Conservation (phyloP, 1,140 invertebrate species). For the Drosophila arawakana region DNA sequence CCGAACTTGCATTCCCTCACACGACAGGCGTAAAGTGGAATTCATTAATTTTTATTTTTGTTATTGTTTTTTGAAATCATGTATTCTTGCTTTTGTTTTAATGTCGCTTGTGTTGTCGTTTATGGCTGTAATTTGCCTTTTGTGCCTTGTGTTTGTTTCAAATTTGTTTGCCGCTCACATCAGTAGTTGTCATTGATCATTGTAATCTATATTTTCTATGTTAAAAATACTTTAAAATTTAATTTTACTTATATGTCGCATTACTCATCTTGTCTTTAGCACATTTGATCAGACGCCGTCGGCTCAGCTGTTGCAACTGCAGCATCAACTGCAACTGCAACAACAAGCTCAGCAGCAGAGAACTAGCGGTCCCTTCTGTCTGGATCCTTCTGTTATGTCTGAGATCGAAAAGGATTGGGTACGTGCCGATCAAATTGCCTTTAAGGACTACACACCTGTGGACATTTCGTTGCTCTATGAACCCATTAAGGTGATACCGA, state of each 20-base stretch:
- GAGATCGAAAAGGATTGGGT: constrained; percentile 86
- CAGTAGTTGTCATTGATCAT: constrained; percentile 1
- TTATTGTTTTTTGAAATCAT: constrained; percentile 20
- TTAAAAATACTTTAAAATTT: not conserved
- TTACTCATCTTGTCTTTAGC: constrained; percentile 36
- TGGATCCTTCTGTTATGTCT: constrained; percentile 89
- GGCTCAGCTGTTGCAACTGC: constrained; percentile 59
- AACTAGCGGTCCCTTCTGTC: constrained; percentile 88
- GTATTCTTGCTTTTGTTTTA: constrained; percentile 5
- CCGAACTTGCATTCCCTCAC: constrained; percentile 60
- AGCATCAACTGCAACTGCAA: constrained; percentile 62
- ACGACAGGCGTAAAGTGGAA: constrained; percentile 82
- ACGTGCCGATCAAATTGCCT: constrained; percentile 74
- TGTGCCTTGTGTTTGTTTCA: not conserved
- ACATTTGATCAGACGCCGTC: constrained; percentile 78
- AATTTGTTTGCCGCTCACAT: constrained; percentile 10
- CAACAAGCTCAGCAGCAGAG: constrained; percentile 64
- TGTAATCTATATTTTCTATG: not conserved
- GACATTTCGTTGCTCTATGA: constrained; percentile 86
- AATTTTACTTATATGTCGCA: not conserved
- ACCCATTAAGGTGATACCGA: constrained; percentile 84
- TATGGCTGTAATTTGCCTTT: constrained; percentile 23
- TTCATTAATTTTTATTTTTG: constrained; percentile 59
- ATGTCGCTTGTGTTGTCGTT: constrained; percentile 18
- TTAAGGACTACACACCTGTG: constrained; percentile 84